Evolutionary conservation across 1,140 invertebrate genomes (phyloP).

Genomic region (Meloidogyne exigua): DNA sequence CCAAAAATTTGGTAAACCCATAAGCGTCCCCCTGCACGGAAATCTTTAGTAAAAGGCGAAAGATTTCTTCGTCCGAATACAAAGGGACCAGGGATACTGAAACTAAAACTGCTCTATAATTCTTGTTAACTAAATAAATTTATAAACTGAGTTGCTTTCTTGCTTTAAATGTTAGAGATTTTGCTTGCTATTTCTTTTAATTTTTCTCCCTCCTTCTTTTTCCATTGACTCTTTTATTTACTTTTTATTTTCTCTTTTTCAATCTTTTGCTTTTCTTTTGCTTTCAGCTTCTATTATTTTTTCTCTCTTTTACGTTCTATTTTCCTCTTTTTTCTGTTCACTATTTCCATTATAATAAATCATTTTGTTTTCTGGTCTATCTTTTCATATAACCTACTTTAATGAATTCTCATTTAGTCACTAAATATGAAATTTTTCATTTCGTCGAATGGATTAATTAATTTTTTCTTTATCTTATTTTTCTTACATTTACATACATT

Average conservation of each 20-base stretch:
- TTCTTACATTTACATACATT: neutral
- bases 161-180: neutral
- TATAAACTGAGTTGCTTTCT: neutral
- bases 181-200: neutral
- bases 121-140: neutral
- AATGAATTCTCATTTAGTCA: neutral
- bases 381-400: neutral
- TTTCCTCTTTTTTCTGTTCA: neutral
- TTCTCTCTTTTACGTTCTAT: neutral
- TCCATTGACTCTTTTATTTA: neutral
- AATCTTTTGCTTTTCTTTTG: neutral
- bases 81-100: slow-evolving; percentile 16
- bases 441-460: neutral
- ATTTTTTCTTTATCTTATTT: neutral
- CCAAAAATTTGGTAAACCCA: slow-evolving; percentile 27
- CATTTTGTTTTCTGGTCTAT: neutral
- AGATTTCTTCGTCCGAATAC: slow-evolving; percentile 35
- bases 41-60: slow-evolving; percentile 49
- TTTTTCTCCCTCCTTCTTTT: neutral
- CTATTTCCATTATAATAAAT: neutral
- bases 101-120: neutral
- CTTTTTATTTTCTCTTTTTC: neutral
- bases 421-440: neutral
- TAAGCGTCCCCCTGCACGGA: slow-evolving; percentile 40
- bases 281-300: neutral